Percentiles rank a stretch among this genome's conserved stretches.
phyloP scores from a whole-genome alignment of 2,113 vertebrate genomes.

The Macquaria ambigua region DNA sequence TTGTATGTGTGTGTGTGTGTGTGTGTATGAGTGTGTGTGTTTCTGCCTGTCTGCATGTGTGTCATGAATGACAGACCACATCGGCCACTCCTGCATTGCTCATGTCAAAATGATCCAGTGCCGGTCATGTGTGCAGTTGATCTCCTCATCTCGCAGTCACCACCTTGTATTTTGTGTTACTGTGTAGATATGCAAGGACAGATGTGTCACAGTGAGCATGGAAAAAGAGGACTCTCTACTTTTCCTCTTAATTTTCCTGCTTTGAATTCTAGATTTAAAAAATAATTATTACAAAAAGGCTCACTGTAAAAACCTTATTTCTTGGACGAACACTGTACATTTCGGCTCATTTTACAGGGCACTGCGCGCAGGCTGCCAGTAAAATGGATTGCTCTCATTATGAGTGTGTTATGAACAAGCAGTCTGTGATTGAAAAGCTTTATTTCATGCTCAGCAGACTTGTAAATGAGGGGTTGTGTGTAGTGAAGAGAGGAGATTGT shows the following conservation, averaged over 20 bases:
- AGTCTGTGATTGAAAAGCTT: constrained; percentile 76
- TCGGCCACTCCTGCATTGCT: background rate
- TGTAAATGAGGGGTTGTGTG: constrained; percentile 69
- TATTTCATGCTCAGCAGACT: constrained; percentile 78
- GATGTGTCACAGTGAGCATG: background rate
- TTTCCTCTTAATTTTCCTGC: background rate
- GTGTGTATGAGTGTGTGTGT: background rate
- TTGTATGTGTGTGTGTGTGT: background rate
- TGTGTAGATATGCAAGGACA: background rate
- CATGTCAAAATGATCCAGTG: constrained; percentile 28
- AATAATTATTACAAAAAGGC: constrained; percentile 1
- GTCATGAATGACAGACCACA: constrained; percentile 19
- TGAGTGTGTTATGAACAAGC: constrained; percentile 69
- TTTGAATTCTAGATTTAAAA: constrained; percentile 14
- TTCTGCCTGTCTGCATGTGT: background rate
- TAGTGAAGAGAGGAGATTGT: constrained; percentile 52
- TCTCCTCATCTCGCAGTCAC: constrained; percentile 5
- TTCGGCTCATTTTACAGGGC: constrained; percentile 45
- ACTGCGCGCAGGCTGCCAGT: constrained; percentile 52
- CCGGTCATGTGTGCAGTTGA: constrained; percentile 21
- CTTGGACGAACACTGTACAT: constrained; percentile 17
- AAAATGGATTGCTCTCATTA: constrained; percentile 74
- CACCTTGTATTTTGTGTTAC: constrained; percentile 12
- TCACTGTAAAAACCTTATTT: background rate
- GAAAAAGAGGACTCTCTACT: background rate